Evolutionary conservation across 1,140 invertebrate genomes (phyloP), one percentile per base, ranked within the genome.

Genomic region (Zaprionus tsacasi): DNA sequence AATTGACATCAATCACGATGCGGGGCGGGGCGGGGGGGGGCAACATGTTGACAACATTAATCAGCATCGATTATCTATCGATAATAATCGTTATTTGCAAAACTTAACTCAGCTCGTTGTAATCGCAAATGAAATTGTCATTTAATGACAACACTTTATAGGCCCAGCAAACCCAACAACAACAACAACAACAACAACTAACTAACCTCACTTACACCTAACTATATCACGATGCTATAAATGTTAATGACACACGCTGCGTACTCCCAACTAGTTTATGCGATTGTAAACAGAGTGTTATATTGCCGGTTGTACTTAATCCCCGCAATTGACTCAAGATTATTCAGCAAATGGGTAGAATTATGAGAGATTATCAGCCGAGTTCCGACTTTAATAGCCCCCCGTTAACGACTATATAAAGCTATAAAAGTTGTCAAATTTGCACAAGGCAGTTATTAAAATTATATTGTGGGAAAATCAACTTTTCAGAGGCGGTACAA

Each of bases 1-100:
- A 87, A 87, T 83, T 81, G 71, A 61, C 77, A 88, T 88, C 86
- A 85, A 88, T 88, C 85, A 90, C 77, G 74, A 21, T 3, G 43
- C 68, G 70, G 59, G n/a, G 36, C 8, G 45, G 45, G 17, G 59
- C 17, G 36, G 15, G 45, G 45, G 17, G 45, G 8, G 21, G 45
- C 45, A 25, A 10, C 77, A 63, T 72, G 68, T 78, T 71, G 81
- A 85, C 70, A 70, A 15, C 40, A 45, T 56, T 63, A 78, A 81
- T 83, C 72, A 64, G 27, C 59, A 63, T 40, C 67, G 67, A 52
- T 75, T 75, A 70, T 27, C 48, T 30, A 58, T 74, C 65, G 64
- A 73, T 72, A 50, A 33, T 38, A 68, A 73, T 60, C 70, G 36
- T 21, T 17, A 38, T 38, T 56, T 60, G 36, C 40, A 68, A 59